Base-by-base conservation (phyloP, 2,888 invertebrate species). In the Galeruca laticollis region DNA sequence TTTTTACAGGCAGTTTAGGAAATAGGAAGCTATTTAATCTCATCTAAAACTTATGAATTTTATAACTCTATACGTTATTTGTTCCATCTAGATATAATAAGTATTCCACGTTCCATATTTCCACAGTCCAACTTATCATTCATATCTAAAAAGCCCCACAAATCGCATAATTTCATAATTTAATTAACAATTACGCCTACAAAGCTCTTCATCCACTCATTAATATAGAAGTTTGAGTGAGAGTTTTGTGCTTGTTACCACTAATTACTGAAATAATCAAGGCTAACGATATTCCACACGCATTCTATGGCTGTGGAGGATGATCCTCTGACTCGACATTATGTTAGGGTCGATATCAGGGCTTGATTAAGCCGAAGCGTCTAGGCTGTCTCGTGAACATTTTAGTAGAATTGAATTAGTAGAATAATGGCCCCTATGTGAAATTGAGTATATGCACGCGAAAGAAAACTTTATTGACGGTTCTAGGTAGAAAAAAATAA, bases 181-280 rank as follows among this genome's bases (percentile, higher is more conserved):
- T 56, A 56, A 56, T 56, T 35, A 56, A 18, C 18, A 56, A 35
- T 56, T 56, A 33, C 10, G 18, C 56, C 8, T 11, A 33, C 10
- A 56, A 56, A 56, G 56, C 56, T 20, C 18, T 56, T 35, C 10
- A 15, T 56, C 15, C 35, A 15, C 31, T 33, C 56, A 35, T 56
- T 35, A 56, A 15, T 18, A 10, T 18, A 18, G 51, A 52, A 52
- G 31, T 15, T 51, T 21, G 37, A 37, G 20, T 63, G 52, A 18
- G 37, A 31, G 20, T 37, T 56, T 43, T 52, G 26, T 40, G 13
- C 49, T 13, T n/a, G 35, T 43, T 51, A 31, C 52, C 52, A 63
- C 64, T 64, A 64, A 64, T 64, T 64, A 64, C 64, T 20, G 56
- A 64, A 64, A 64, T 64, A 64, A 56, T 64, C 43, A 56, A 56